Base-by-base conservation (phyloP, 2,888 invertebrate genomes). In the Hyles lineata region DNA sequence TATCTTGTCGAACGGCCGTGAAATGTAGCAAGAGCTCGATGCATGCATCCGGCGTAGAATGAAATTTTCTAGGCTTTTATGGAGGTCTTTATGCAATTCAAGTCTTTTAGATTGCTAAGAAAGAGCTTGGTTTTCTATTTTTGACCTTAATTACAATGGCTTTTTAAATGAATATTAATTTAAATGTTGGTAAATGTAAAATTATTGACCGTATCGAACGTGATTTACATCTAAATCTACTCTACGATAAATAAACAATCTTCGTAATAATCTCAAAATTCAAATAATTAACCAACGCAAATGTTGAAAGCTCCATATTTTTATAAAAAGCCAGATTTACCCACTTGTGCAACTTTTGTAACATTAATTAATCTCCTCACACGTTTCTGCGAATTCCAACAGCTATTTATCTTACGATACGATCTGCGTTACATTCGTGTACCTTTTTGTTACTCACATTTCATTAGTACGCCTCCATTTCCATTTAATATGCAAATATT, bases 361-460 rank as follows among this genome's bases (percentile, higher is more conserved):
- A 63, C 21, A 63, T 71, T 73, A 60, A 23, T 60, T 61, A 71
- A 71, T 50, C 71, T 43, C 25, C 61, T 71, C 23, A 35, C 70
- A 71, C 11, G 29, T 59, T 58, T 63, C 43, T 72, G 60, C 69
- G 52, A n/a, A 72, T 60, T 73, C 43, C 50, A 73, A 70, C 61
- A 70, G 35, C 29, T 58, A 70, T 70, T 55, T 55, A 70, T 55
- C 58, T 58, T 58, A 32, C n/a, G 58, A 35, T 55, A 67, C 52
- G 67, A 67, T 15, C 43, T 5, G 19, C 7, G 43, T 29, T 60
- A 35, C 62, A 32, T 35, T 63, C 21, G 43, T 5, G 35, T 50
- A 23, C 50, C 23, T 50, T 23, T 67, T 67, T 63, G 35, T 67
- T 23, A 11, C 7, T 23, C 23, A 15, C 23, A 23, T 67, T 67